Conservation (phyloP, 2,113 vertebrate species). For the Macquaria ambigua region DNA sequence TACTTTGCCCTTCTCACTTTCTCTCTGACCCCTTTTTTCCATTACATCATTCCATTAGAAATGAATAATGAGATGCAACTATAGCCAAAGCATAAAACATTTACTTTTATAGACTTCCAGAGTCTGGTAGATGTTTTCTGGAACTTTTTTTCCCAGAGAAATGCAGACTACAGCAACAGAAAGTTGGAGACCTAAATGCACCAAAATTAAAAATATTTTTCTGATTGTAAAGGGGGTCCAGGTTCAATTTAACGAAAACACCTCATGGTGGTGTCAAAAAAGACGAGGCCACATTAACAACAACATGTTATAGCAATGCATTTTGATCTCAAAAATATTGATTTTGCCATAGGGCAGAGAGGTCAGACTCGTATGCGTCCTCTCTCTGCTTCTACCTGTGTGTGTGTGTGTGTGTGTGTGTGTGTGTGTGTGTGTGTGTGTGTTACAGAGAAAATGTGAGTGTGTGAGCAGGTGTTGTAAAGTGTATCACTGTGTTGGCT, state of each 20-base stretch:
- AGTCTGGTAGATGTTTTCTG: neutral
- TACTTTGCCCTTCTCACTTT: constrained; percentile 35
- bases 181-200: no score
- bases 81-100: neutral
- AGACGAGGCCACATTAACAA: neutral
- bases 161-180: no score
- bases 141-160: no score
- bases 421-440: no score
- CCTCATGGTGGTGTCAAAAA: neutral
- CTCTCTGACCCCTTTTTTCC: neutral
- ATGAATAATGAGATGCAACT: neutral
- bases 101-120: neutral
- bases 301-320: neutral
- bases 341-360: neutral
- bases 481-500: no score
- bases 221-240: no score
- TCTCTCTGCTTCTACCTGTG: neutral
- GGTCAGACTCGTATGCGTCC: neutral
- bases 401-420: neutral
- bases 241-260: neutral
- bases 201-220: no score
- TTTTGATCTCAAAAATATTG: no score
- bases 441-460: neutral
- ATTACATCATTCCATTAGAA: constrained; percentile 1
- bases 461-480: neutral